phyloP scores from a whole-genome alignment of 2,113 vertebrate genomes.

The Psilopogon haemacephalus region DNA sequence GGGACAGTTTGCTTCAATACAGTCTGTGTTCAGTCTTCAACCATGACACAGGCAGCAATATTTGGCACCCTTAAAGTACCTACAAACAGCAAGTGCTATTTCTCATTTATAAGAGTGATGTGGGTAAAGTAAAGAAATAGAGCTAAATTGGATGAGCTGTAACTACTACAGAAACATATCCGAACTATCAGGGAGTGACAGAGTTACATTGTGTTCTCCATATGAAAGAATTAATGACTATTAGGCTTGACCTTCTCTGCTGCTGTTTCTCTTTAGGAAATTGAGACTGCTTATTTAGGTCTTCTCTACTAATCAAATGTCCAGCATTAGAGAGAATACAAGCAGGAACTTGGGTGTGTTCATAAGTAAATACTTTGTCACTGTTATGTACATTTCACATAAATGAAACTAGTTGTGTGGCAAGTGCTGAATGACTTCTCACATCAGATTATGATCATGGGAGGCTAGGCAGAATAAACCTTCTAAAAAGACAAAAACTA shows the following conservation, averaged over 20 bases:
- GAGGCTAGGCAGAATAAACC: neutral
- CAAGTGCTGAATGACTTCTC: no score
- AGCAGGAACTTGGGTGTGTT: conserved; percentile 17
- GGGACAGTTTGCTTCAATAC: neutral
- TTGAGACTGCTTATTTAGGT: neutral
- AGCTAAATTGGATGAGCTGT: neutral
- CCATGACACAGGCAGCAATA: neutral
- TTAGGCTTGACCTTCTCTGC: neutral
- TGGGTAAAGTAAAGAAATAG: neutral
- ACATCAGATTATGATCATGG: neutral
- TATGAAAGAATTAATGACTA: neutral
- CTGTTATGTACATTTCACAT: neutral
- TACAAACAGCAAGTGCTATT: neutral
- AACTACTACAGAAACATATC: neutral
- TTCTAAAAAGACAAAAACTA: neutral
- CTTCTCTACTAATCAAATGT: neutral
- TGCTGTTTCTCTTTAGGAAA: neutral
- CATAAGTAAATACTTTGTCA: conserved; percentile 8
- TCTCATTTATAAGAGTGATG: neutral
- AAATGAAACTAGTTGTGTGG: neutral
- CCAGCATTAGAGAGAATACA: neutral
- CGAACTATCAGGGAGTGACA: neutral
- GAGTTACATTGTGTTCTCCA: neutral
- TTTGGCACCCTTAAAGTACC: neutral
- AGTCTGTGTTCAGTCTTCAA: neutral